These are phyloP conservation scores for Petrocephalus microphthalmus DNA, from an alignment of 2,113 vertebrate genomes.

Conservation along the genomic window DNA sequence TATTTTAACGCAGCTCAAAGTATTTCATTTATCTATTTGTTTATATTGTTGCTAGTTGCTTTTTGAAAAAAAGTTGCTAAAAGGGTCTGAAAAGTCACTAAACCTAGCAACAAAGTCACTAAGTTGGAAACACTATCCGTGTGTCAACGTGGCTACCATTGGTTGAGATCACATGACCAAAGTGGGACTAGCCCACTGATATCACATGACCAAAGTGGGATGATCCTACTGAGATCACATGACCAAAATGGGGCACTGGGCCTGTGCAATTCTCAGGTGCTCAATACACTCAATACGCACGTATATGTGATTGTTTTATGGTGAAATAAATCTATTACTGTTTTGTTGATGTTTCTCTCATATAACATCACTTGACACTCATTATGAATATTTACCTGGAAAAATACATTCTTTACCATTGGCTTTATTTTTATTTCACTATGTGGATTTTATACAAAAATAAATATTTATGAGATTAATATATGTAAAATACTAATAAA, in stretches of 20 bases:
- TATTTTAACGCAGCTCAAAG: too few species aligned
- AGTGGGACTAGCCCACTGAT: neutral
- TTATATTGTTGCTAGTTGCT: too few species aligned
- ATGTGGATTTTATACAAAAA: neutral
- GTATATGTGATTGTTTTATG: neutral
- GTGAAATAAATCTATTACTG: neutral
- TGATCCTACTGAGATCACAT: neutral
- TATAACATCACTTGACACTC: neutral
- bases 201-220: neutral
- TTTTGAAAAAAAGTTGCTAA: too few species aligned
- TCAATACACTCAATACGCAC: neutral
- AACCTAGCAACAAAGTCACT: too few species aligned
- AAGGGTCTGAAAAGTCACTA: too few species aligned
- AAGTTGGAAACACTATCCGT: too few species aligned
- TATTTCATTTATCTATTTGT: too few species aligned
- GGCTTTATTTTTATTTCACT: neutral
- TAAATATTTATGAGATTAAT: neutral
- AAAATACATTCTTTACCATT: neutral
- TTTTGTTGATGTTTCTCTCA: neutral
- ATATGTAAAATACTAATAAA: neutral
- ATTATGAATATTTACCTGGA: neutral
- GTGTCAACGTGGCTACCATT: neutral
- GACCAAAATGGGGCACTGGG: neutral
- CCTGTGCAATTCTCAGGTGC: neutral
- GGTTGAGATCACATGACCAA: neutral